Evolutionary conservation across 2,888 invertebrate species (phyloP), one percentile per base, ranked within the genome.

Genomic region (Drosophila setosimentum): DNA sequence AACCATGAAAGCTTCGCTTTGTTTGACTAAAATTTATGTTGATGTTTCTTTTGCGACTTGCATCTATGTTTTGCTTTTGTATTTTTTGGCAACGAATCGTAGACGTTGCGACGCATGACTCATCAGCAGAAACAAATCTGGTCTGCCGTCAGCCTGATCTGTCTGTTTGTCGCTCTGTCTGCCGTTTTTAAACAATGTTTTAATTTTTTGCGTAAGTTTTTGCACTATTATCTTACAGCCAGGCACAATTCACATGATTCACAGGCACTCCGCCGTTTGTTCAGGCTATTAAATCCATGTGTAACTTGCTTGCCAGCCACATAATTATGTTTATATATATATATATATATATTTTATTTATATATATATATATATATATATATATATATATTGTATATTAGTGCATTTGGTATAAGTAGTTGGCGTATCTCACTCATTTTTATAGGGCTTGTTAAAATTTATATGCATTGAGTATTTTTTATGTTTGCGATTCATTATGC

Each of bases 11-110:
- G 87, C 79, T 79, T 82, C 88, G 88, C 87, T 87, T 87, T 87
- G 87, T 87, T 87, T 87, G 87, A 88, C 88, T 87, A 78, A 86
- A 88, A 87, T 87, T 87, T 88, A 87, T 87, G 87, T 83, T 82
- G 88, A 83, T 87, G 82, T 76, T 87, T 78, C 76, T 80, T 76
- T 82, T 80, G 57, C 67, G 54, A 59, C 54, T 42, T 54, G 58
- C 58, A 53, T 35, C 68, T 53, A 57, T 7, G 21, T 2, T 21
- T 64, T 45, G 53, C 4, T 30, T 32, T 71, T 42, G 3, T 58
- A 29, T 48, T 63, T 30, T 80, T 78, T 82, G 84, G 84, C 77
- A 87, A 80, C 55, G 64, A 55, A 50, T 55, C 61, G 76, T 67
- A 80, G 78, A 78, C 58, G 65, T 40, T 57, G 70, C 60, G 60